These are phyloP conservation scores for Chaetura pelagica DNA, from an alignment of 2,113 vertebrate genomes.

Conservation along the genomic window DNA sequence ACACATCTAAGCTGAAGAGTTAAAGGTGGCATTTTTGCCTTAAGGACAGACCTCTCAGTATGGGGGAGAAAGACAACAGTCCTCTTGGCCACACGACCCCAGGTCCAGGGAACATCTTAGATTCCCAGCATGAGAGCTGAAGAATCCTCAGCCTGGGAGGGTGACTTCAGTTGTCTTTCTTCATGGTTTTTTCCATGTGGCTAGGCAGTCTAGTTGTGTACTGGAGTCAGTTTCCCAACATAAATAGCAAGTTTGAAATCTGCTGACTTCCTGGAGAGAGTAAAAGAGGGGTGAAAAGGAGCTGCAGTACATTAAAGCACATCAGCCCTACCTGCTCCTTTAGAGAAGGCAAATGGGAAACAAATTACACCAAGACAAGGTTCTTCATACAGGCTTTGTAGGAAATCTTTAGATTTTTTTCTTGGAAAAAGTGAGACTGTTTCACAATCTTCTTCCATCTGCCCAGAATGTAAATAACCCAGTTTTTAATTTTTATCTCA, in stretches of 20 bases:
- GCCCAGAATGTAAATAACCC: not conserved
- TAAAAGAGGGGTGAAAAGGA: not conserved
- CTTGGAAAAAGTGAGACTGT: not conserved
- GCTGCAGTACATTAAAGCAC: fast-evolving
- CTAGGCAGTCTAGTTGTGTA: not conserved
- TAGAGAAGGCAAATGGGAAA: not conserved
- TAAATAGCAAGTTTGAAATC: not conserved
- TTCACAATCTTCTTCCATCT: not conserved
- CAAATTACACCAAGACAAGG: not conserved
- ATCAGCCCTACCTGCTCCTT: not conserved
- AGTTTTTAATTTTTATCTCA: not conserved
- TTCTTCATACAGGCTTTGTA: not conserved
- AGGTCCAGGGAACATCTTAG: not conserved
- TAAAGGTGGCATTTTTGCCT: not conserved
- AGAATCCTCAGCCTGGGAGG: not conserved
- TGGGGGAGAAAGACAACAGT: not conserved
- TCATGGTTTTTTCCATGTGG: not conserved
- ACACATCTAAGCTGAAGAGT: not conserved
- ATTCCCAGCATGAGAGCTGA: not conserved
- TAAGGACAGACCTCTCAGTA: not conserved
- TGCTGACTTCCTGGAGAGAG: too few species aligned
- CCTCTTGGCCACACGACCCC: not conserved
- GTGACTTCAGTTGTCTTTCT: not conserved
- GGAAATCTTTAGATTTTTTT: not conserved
- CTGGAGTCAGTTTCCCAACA: not conserved